Base-by-base conservation (phyloP, 2,888 invertebrate genomes). In the Elysia crispata region DNA sequence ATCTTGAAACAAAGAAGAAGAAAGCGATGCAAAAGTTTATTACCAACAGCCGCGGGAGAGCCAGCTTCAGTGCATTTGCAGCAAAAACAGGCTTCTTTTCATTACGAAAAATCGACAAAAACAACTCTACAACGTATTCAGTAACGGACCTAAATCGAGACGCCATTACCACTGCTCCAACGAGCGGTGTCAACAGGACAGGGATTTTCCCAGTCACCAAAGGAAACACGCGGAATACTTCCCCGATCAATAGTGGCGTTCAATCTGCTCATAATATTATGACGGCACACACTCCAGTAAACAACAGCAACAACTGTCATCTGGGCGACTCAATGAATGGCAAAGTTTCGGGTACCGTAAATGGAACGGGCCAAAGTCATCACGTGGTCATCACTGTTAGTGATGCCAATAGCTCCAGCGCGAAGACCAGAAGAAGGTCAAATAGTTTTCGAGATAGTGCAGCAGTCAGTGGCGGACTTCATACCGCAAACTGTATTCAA, bases 131-230 rank as follows among this genome's bases (percentile, higher is more conserved):
- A 25, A 60, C n/a, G n/a, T n/a, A n/a, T 18, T 66, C 66, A 28
- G 25, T 3, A 23, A 66, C 66, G 5, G 30, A n/a, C 18, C 28
- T 15, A 18, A 66, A n/a, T 18, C 1, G 25, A 18, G 66, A 66
- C 5, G 11, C 41, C 41, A 6, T 66, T 5, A 25, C 66, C 25
- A 66, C 66, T 28, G 66, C 64, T 8, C 77, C 60, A 15, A n/a
- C 77, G n/a, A 28, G 70, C 57, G 23, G 31, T 31, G 25, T 20
- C 30, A 66, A 28, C 18, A 31, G 74, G 18, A 30, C 30, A 18
- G 67, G 69, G 23, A n/a, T 77, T 15, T 77, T 49, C n/a, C 77
- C 77, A 1, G 77, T 77, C n/a, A 77, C 77, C 69, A 70, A 33
- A 8, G 41, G 57, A 23, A 66, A 6, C 30, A 28, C 30, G 31